Conservation (phyloP, 2,113 vertebrate genomes). For the Sylvia atricapilla region DNA sequence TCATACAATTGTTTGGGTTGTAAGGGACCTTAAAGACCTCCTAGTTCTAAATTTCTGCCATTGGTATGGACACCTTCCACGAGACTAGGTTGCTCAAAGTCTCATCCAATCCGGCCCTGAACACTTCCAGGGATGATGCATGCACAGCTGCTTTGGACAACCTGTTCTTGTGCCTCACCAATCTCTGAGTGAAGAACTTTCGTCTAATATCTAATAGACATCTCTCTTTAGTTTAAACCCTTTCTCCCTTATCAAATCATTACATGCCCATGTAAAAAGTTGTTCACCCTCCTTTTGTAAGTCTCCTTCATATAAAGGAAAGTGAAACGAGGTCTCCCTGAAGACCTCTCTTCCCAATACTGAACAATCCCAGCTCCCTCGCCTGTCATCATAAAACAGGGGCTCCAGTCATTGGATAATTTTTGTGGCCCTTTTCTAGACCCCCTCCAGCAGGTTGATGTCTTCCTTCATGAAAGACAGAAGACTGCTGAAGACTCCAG, state of each 20-base stretch:
- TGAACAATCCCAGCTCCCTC: neutral
- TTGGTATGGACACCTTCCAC: neutral
- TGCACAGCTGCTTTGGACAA: neutral
- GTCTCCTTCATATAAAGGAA: neutral
- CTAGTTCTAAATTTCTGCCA: neutral
- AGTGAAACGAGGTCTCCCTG: neutral
- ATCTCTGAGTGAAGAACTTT: neutral
- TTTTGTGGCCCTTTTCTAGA: neutral
- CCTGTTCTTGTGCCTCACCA: neutral
- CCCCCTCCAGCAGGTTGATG: neutral
- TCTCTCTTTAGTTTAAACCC: neutral
- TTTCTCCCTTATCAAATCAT: neutral
- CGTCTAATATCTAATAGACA: neutral
- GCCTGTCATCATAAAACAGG: neutral
- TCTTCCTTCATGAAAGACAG: neutral
- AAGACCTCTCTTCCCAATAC: neutral
- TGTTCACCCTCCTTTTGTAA: fast-evolving
- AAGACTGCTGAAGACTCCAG: neutral
- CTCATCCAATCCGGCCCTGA: neutral
- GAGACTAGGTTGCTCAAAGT: neutral
- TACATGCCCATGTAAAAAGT: neutral
- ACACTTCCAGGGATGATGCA: neutral
- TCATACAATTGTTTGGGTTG: neutral
- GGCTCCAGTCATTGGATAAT: fast-evolving
- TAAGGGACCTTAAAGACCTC: neutral